These are phyloP conservation scores for Dendroctonus ponderosae DNA, from an alignment of 1,140 invertebrate species.

Conservation along the genomic window DNA sequence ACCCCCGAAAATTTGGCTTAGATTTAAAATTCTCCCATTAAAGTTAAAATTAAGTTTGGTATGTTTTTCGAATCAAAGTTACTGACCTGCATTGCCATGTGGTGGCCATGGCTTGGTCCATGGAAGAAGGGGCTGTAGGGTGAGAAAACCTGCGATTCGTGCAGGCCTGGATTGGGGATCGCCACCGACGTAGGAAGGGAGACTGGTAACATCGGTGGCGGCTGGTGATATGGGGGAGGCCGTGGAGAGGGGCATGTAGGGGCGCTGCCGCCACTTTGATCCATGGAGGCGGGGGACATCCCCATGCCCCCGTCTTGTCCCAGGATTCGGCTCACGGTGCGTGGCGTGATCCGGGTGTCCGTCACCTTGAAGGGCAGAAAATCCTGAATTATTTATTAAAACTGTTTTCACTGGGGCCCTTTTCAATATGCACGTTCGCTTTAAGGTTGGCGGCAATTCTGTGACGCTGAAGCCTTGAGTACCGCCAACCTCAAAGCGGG, in stretches of 20 bases:
- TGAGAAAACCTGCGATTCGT: constrained; percentile 92
- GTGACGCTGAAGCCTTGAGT: not conserved
- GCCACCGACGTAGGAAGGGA: constrained; percentile 91
- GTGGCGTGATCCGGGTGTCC: constrained; percentile 90
- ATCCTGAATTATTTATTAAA: constrained; percentile 33
- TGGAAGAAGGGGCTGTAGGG: constrained; percentile 86
- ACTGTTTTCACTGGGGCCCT: constrained; percentile 5
- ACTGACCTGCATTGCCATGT: constrained; percentile 53
- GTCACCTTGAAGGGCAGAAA: constrained; percentile 62
- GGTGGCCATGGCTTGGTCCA: constrained; percentile 55
- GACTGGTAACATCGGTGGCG: constrained; percentile 80
- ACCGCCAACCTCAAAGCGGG: not conserved
- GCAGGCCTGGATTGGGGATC: constrained; percentile 92
- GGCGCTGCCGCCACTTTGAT: constrained; percentile 46
- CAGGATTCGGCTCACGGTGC: constrained; percentile 82
- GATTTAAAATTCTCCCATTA: too few species aligned
- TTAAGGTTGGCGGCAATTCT: not conserved
- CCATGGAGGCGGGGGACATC: constrained; percentile 57
- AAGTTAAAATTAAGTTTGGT: not conserved
- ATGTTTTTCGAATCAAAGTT: not conserved
- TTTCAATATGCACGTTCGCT: not conserved
- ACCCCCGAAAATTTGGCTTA: too few species aligned
- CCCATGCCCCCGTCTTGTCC: constrained; percentile 70
- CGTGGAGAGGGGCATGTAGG: constrained; percentile 60
- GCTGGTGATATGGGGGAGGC: constrained; percentile 69